A percentile compares a stretch with the other conserved stretches of the same genome.
These are phyloP conservation scores for Seira musarum DNA, from an alignment of 2,888 invertebrate species.

Conservation along the genomic window DNA sequence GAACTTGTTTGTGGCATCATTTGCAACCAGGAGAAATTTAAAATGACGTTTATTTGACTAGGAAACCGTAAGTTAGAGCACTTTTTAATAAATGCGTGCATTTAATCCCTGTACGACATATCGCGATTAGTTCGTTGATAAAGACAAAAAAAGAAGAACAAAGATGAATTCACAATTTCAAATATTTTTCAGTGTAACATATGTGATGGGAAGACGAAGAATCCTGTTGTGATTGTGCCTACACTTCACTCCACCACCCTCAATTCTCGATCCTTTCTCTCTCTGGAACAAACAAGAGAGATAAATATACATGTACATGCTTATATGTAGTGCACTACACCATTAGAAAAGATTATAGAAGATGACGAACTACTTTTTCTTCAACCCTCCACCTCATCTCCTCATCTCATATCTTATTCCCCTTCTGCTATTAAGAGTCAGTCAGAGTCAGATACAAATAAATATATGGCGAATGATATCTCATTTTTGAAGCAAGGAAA, in stretches of 20 bases:
- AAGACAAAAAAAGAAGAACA: slow-evolving; percentile 22
- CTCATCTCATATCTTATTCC: slow-evolving; percentile 35
- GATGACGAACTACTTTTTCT: slow-evolving; percentile 47
- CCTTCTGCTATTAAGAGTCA: slow-evolving; percentile 20
- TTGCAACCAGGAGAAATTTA: too few species aligned
- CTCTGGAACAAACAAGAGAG: background rate
- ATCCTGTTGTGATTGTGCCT: slow-evolving; percentile 37
- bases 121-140: too few species aligned
- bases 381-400: background rate
- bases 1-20: too few species aligned
- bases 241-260: slow-evolving; percentile 1
- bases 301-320: background rate
- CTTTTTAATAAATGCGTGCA: too few species aligned
- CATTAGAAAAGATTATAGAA: slow-evolving; percentile 5
- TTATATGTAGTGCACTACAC: background rate
- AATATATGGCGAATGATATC: slow-evolving; percentile 12
- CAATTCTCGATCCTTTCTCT: background rate
- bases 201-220: slow-evolving; percentile 13
- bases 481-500: background rate
- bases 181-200: slow-evolving; percentile 3
- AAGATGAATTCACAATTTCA: slow-evolving; percentile 55
- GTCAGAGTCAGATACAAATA: background rate
- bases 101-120: too few species aligned
- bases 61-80: too few species aligned
- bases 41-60: too few species aligned